These are phyloP conservation scores for Hiodon tergisus DNA, from an alignment of 2,113 vertebrate species.

Conservation along the genomic window DNA sequence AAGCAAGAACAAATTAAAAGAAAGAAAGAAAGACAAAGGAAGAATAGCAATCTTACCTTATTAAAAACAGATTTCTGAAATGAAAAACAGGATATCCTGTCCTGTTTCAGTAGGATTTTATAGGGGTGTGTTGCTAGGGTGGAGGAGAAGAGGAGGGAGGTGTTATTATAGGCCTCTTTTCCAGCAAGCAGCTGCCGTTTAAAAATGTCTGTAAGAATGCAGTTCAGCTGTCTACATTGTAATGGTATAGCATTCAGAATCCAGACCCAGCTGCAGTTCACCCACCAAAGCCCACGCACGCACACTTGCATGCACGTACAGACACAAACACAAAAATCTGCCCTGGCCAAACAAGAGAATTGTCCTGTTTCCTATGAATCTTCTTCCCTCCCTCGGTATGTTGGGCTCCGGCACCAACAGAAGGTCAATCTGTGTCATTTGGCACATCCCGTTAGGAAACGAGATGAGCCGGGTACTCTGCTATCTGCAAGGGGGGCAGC, in stretches of 20 bases:
- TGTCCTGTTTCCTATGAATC: no score
- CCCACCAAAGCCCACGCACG: not conserved
- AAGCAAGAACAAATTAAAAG: not conserved
- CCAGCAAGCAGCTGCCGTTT: constrained; percentile 39
- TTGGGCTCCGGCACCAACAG: not conserved
- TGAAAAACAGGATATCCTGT: constrained; percentile 43
- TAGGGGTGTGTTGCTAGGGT: constrained; percentile 13
- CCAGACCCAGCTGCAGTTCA: constrained; percentile 23
- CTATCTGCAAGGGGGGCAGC: no score
- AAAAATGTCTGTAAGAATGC: constrained; percentile 27
- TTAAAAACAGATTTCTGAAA: constrained; percentile 22
- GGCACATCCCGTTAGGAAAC: no score
- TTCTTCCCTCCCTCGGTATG: not conserved
- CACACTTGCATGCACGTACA: no score
- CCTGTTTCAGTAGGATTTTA: constrained; percentile 29
- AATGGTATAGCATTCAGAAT: constrained; percentile 32
- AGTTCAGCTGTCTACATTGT: constrained; percentile 30
- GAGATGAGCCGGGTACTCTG: no score
- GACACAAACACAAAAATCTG: no score
- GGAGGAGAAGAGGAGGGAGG: constrained; percentile 33
- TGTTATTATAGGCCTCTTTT: constrained; percentile 29
- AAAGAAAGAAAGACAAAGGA: constrained; percentile 18
- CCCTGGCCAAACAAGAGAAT: no score
- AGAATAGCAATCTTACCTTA: constrained; percentile 25
- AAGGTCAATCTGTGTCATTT: not conserved